Percentiles rank a stretch among this genome's conserved stretches.
phyloP scores from a whole-genome alignment of 2,113 vertebrate species.

The Sphaerodactylus townsendi region DNA sequence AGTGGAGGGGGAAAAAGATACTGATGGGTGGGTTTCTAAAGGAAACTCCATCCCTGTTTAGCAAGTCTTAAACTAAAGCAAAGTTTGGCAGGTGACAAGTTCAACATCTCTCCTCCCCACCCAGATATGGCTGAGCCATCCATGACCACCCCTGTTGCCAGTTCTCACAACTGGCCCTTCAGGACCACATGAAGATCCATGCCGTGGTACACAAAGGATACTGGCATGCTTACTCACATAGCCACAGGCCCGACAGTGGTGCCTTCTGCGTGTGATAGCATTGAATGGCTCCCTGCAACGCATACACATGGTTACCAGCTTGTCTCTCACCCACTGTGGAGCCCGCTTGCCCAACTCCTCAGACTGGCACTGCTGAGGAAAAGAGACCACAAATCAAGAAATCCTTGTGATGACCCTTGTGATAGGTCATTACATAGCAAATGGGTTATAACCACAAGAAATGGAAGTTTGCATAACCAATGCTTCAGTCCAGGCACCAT shows the following conservation, averaged over 20 bases:
- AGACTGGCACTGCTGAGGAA: constrained; percentile 35
- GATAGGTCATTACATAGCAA: too few relatives aligned
- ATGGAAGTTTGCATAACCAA: neutral
- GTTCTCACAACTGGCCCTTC: neutral
- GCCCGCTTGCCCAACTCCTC: constrained; percentile 76
- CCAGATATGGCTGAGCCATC: neutral
- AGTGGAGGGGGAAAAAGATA: neutral
- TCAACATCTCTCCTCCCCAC: neutral
- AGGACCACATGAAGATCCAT: neutral
- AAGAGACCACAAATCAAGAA: neutral
- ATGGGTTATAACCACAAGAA: too few relatives aligned
- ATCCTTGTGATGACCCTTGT: neutral
- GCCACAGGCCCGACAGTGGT: constrained; percentile 80
- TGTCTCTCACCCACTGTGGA: constrained; percentile 78
- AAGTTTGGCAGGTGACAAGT: neutral
- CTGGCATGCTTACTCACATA: constrained; percentile 52
- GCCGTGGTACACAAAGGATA: neutral
- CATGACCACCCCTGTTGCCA: neutral
- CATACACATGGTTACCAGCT: constrained; percentile 83
- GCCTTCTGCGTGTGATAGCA: constrained; percentile 68
- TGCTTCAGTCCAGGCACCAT: neutral
- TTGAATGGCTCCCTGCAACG: constrained; percentile 79
- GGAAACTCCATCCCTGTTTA: neutral
- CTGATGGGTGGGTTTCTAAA: neutral
- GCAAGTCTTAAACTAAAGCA: neutral